These are phyloP conservation scores for Idaea straminata DNA, from an alignment of 2,888 invertebrate species.

Conservation along the genomic window DNA sequence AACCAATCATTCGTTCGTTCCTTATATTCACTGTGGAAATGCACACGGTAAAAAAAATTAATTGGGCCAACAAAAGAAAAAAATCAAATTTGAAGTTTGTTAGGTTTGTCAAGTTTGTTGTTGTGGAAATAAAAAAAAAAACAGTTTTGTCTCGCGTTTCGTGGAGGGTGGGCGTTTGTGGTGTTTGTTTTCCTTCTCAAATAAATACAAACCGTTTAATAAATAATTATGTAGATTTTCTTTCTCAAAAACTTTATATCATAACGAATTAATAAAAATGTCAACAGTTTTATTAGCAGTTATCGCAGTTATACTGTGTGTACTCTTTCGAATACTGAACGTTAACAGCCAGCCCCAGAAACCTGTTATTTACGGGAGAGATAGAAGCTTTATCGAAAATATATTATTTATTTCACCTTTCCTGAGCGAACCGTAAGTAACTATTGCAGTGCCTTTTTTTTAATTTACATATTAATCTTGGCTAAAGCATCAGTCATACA, in stretches of 20 bases:
- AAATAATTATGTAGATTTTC: constrained; percentile 55
- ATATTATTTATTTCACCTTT: constrained; percentile 89
- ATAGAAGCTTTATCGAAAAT: constrained; percentile 87
- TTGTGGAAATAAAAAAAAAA: neutral
- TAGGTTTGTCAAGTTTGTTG: no score
- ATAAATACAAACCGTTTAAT: constrained; percentile 42
- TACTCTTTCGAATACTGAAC: constrained; percentile 90
- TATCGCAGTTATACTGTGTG: constrained; percentile 89
- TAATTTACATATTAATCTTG: neutral
- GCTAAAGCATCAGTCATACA: neutral
- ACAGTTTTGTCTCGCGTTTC: constrained; percentile 36
- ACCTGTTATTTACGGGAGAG: constrained; percentile 88
- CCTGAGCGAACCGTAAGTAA: constrained; percentile 90
- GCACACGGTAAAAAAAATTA: no score
- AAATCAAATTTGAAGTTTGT: neutral
- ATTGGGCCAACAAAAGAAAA: neutral
- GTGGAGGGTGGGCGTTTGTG: constrained; percentile 37
- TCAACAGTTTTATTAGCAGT: constrained; percentile 90
- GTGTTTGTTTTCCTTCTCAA: constrained; percentile 35
- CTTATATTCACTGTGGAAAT: no score
- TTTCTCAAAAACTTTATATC: constrained; percentile 16
- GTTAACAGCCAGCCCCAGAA: constrained; percentile 90
- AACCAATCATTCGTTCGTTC: no score
- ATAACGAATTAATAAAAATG: constrained; percentile 68
- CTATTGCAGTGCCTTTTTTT: neutral